Evolutionary conservation across 2,888 invertebrate species (phyloP), one percentile per base, ranked within the genome.

Genomic region (Dicranocentrus wangi): DNA sequence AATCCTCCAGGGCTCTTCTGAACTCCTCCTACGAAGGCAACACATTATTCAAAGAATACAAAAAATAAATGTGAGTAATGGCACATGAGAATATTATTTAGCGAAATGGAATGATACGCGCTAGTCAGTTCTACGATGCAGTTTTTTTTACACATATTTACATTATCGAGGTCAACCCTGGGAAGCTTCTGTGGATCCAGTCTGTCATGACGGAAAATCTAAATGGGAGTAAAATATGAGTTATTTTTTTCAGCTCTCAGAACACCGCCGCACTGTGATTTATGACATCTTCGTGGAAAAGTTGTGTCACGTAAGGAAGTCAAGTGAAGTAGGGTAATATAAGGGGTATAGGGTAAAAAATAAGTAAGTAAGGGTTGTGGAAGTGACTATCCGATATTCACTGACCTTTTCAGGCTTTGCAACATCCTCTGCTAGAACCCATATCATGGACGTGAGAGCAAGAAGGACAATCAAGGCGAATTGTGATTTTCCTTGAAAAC

Each of bases 341-440:
- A n/a, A n/a, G n/a, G n/a, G n/a, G n/a, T n/a, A n/a, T n/a, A n/a
- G n/a, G n/a, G n/a, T n/a, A n/a, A n/a, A n/a, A n/a, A n/a, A n/a
- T n/a, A n/a, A n/a, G n/a, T n/a, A n/a, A n/a, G n/a, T n/a, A n/a
- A n/a, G n/a, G n/a, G n/a, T n/a, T n/a, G n/a, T n/a, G n/a, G n/a
- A 47, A 47, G n/a, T 3, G 47, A n/a, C n/a, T 5, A 32, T 42
- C 15, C 28, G 19, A n/a, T n/a, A 2, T 32, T 17, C 19, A 78
- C 70, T 78, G 78, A 78, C 79, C 79, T 79, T 79, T 79, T 79
- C 79, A 10, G 79, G 79, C 21, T 79, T 79, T n/a, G n/a, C 68
- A 13, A 51, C 66, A 27, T 25, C 42, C 23, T 25, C 72, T 23
- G 47, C 27, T 13, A 47, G 55, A 15, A 69, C 28, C 61, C 32